Base-by-base conservation (phyloP, 2,888 invertebrate genomes). In the Pelosia muscerda region DNA sequence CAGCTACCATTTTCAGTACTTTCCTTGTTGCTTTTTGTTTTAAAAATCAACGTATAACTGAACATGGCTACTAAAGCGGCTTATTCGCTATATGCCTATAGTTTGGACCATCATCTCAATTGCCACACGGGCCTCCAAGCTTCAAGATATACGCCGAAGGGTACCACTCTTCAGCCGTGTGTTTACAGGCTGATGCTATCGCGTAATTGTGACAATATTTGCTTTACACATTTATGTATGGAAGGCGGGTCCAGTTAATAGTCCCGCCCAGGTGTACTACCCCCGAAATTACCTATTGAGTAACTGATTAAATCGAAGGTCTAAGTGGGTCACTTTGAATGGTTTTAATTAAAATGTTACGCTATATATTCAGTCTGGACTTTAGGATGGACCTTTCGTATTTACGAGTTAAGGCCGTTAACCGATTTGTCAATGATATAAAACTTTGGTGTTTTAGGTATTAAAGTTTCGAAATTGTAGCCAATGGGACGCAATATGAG, bases 141-240 rank as follows among this genome's bases (percentile, higher is more conserved):
- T 86, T 84, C 82, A 85, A 92, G 89, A 92, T 90, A 91, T 86
- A 89, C 86, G 90, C 91, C 91, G 85, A 90, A 91, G 92, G 93
- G 89, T 87, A 89, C 85, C 84, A 86, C 85, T 87, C 86, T 88
- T 87, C 85, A 86, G 86, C 84, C 86, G 85, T 86, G 84, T 92
- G 93, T 92, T 92, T 92, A 91, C 92, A 88, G 88, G 88, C 80
- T 87, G 95, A 95, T 94, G 91, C 81, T 94, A 95, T 95, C 94
- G 90, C 83, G 83, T 94, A 94, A 94, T 95, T 93, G 92, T 92
- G 93, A 92, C 93, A 94, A 94, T 94, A 93, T 95, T 95, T 94
- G 93, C 89, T 87, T 88, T 87, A 86, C 87, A 87, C 89, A 90
- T 91, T 90, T 90, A 89, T 88, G 89, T 88, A 87, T 85, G 85